A percentile compares a stretch with the other conserved stretches of the same genome.
Conservation (phyloP, 2,888 invertebrate species). For the Hecatera dysodea region DNA sequence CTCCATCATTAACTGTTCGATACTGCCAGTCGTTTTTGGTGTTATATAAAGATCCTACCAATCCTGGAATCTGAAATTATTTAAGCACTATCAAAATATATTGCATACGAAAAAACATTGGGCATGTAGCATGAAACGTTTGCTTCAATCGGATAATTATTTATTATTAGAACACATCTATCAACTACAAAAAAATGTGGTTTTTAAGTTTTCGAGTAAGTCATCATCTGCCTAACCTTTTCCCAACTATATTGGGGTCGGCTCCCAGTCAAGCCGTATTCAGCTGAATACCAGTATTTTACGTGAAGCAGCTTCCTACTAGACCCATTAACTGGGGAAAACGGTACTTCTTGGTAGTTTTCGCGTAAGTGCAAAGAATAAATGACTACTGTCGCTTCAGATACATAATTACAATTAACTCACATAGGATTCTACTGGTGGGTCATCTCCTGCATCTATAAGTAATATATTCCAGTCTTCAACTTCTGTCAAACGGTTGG, state of each 20-base stretch:
- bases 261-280: too few relatives aligned
- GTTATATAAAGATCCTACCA: conserved; percentile 70
- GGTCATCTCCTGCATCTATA: conserved; percentile 59
- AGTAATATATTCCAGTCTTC: conserved; percentile 54
- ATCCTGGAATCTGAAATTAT: conserved; percentile 68
- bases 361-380: too few relatives aligned
- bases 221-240: too few relatives aligned
- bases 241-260: too few relatives aligned
- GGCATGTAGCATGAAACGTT: too few relatives aligned
- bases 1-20: conserved; percentile 94
- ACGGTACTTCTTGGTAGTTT: too few relatives aligned
- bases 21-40: conserved; percentile 94
- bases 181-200: too few relatives aligned
- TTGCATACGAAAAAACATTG: neutral
- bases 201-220: neutral
- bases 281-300: too few relatives aligned
- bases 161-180: too few relatives aligned
- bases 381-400: neutral
- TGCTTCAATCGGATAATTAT: too few relatives aligned
- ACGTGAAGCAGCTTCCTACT: too few relatives aligned
- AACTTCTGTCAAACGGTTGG: conserved; percentile 89
- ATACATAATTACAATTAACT: neutral
- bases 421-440: conserved; percentile 1
- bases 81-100: neutral
- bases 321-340: too few relatives aligned